Percentiles rank a stretch among this genome's conserved stretches.
Conservation (phyloP, 2,113 vertebrate species). For the Naja naja region DNA sequence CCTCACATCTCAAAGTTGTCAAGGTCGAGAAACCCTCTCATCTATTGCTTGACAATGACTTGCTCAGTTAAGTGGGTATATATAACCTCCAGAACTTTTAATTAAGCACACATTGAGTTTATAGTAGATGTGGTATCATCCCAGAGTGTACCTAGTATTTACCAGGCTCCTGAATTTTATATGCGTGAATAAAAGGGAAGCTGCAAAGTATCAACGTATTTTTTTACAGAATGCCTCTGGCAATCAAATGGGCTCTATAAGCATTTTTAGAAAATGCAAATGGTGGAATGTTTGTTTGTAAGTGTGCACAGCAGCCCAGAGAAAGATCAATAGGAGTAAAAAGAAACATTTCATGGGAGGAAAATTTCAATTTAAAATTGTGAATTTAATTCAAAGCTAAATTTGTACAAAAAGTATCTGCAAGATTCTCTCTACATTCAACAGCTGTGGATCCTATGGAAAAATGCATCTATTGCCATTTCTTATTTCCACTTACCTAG, state of each 20-base stretch:
- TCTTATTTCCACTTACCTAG: neutral
- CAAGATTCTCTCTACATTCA: neutral
- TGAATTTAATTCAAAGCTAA: neutral
- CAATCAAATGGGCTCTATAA: neutral
- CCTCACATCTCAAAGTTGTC: neutral
- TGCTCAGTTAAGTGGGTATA: neutral
- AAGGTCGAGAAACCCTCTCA: neutral
- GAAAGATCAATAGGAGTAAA: neutral
- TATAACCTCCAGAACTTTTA: neutral
- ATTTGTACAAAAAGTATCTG: neutral
- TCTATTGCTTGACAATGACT: neutral
- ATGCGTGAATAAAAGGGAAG: neutral
- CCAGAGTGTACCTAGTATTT: neutral
- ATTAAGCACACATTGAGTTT: neutral
- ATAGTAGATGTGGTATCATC: neutral
- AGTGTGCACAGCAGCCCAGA: neutral
- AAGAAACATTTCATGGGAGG: neutral
- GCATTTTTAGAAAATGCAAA: neutral
- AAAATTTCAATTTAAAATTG: neutral
- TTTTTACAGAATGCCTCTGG: neutral
- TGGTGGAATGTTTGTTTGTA: neutral
- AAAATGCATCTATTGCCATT: neutral
- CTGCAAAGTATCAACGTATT: neutral
- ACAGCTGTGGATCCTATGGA: neutral
- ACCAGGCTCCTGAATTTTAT: neutral